Base-by-base conservation (phyloP, 2,113 vertebrate genomes). In the Scolopax mira region DNA sequence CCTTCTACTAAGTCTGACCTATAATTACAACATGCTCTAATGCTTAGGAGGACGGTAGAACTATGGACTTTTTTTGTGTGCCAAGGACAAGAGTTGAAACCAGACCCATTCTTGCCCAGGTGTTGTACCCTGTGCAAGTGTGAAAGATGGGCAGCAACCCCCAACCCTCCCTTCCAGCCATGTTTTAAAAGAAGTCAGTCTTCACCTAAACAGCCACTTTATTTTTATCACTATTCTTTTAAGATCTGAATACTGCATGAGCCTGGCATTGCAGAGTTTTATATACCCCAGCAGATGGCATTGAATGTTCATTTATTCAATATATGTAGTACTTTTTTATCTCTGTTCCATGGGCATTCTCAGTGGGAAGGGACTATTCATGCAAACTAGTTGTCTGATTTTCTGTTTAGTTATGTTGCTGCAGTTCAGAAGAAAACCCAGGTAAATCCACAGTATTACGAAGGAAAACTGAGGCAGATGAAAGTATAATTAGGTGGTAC, bases 231-330 rank as follows among this genome's bases (percentile, higher is more conserved):
- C 18, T 84, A 13, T 48, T 80, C 25, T 84, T 44, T 58, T 22
- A 55, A 39, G 24, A 17, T 61, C 55, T 74, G 49, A 60, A 48
- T 39, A 37, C 51, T 30, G 25, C 18, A 6, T 69, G 15, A 84
- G 21, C 14, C 30, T 86, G 48, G 11, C 37, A 33, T 33, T 92
- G 96, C 72, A 85, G 67, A 30, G 24, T 37, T 74, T 22, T 71
- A 4, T 61, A 24, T 19, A 2, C 7, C 41, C 95, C 97, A 98
- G 97, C 61, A 98, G 98, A 96, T 93, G 96, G 95, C 98, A 94
- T 31, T 85, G 37, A 81, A 88, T 51, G 84, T 73, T 83, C 90
- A 96, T 87, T 69, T 80, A 94, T 97, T 54, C 79, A 54, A 3
- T 69, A 35, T 11, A 23, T 2, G 2, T 22, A 18, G 25, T 42